A percentile compares a stretch with the other conserved stretches of the same genome.
Conservation (phyloP, 2,113 vertebrate species). For the Leucoraja erinaceus region DNA sequence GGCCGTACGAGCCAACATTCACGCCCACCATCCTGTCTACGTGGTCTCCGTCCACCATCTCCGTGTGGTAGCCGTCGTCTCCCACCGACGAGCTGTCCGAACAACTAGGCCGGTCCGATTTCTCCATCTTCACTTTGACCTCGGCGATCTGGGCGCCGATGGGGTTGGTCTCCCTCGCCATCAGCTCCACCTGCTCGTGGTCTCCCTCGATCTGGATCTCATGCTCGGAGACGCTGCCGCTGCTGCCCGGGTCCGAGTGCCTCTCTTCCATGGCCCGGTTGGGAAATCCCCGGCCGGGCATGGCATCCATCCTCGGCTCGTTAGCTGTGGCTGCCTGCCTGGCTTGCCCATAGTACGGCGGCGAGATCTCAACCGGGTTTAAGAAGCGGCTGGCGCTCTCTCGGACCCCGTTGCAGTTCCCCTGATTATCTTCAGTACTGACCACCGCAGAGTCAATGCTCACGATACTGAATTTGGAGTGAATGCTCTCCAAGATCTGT, state of each 20-base stretch:
- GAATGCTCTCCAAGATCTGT: slow-evolving; percentile 91
- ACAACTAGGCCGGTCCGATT: slow-evolving; percentile 81
- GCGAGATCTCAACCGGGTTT: slow-evolving; percentile 91
- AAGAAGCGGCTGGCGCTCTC: slow-evolving; percentile 76
- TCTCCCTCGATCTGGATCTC: slow-evolving; percentile 86
- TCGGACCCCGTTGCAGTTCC: slow-evolving; percentile 76
- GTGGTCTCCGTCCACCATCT: slow-evolving; percentile 93
- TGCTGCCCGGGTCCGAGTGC: slow-evolving; percentile 89
- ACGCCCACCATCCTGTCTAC: slow-evolving; percentile 69
- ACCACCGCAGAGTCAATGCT: slow-evolving; percentile 67
- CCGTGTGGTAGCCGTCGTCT: slow-evolving; percentile 91
- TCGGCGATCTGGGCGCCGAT: slow-evolving; percentile 68
- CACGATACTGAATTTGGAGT: slow-evolving; percentile 87
- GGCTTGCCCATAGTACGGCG: slow-evolving; percentile 79
- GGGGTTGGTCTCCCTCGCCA: slow-evolving; percentile 68
- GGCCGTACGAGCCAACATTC: slow-evolving; percentile 84
- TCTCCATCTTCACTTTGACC: slow-evolving; percentile 89
- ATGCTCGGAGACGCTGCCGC: slow-evolving; percentile 84
- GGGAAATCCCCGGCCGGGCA: slow-evolving; percentile 59
- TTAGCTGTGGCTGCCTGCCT: slow-evolving; percentile 57
- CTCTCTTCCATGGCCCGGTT: slow-evolving; percentile 66
- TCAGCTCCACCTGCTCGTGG: slow-evolving; percentile 77
- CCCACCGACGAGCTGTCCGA: slow-evolving; percentile 92
- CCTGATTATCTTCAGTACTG: slow-evolving; percentile 66
- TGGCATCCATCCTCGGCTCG: slow-evolving; percentile 65